Base-by-base conservation (phyloP, 2,113 vertebrate species). In the Neodontobutis hainanensis region DNA sequence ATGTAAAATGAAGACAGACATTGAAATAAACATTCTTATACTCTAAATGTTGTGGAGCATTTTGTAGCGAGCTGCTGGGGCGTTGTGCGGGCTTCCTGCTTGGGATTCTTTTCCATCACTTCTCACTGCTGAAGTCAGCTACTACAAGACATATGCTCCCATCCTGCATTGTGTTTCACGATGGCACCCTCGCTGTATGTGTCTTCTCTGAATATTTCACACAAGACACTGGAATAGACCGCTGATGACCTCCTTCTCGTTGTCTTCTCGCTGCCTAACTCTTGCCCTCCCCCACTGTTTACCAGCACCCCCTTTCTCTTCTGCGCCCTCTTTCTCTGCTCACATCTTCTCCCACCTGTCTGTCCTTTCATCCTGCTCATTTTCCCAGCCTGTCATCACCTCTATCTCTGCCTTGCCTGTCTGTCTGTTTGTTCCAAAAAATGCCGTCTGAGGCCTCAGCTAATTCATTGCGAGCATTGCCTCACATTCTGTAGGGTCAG, bases 381-480 rank as follows among this genome's bases (percentile, higher is more conserved):
- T 70, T 64, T 60, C 64, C 80, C 68, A 49, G 19, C 68, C 61
- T 78, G 61, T 88, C 79, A 73, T 75, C 71, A 51, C 61, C 65
- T 69, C 68, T 74, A n/a, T n/a, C 61, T 73, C 52, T 75, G 62
- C 66, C 71, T 64, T 70, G 40, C 57, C 70, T 78, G 62, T 47
- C 80, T 77, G 76, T 73, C 81, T 67, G 71, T 82, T 80, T 87
- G 6, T 75, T 81, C 71, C 78, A 67, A 70, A 70, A 85, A 83
- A 74, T 10, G 71, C 81, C 80, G 83, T 81, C 78, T 77, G 74
- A 84, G 87, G 78, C 84, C 81, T 71, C 65, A 58, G 83, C 68
- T 89, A 88, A 91, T 91, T 89, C 84, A 90, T 90, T 91, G 73
- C 11, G 82, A 85, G 88, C 89, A 83, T 88, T 65, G 69, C 85